These are phyloP conservation scores for Cnemophilus loriae DNA, from an alignment of 2,113 vertebrate species.

Conservation along the genomic window DNA sequence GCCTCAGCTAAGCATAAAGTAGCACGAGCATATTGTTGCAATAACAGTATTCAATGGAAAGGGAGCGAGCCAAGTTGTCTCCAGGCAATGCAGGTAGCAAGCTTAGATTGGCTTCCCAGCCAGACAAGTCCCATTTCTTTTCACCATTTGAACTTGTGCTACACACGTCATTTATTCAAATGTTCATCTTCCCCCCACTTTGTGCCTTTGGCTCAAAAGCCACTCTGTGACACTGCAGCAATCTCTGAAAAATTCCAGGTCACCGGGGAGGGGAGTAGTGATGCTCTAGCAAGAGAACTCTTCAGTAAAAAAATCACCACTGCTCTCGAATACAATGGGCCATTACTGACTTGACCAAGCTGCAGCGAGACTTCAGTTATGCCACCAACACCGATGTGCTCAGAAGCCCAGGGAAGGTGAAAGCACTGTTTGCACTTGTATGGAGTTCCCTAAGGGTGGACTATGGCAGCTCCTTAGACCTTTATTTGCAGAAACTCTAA, in stretches of 20 bases:
- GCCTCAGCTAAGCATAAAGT: slow-evolving; percentile 48
- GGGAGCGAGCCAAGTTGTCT: slow-evolving; percentile 27
- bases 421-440: not conserved
- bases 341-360: not conserved
- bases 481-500: not conserved
- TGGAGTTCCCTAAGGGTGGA: not conserved
- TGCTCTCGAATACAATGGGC: not conserved
- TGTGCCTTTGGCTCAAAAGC: slow-evolving; percentile 51
- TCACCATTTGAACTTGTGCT: slow-evolving; percentile 4
- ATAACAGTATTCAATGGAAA: slow-evolving; percentile 2
- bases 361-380: not conserved
- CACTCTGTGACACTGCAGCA: not conserved
- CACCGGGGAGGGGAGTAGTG: not conserved
- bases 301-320: not conserved
- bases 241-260: slow-evolving; percentile 38
- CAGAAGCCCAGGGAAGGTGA: not conserved
- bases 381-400: not conserved
- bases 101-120: slow-evolving; percentile 28
- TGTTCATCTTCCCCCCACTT: slow-evolving; percentile 2
- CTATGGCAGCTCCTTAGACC: not conserved
- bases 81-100: slow-evolving; percentile 36
- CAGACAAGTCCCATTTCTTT: slow-evolving; percentile 30
- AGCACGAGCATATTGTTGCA: slow-evolving; percentile 37
- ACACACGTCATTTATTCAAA: slow-evolving; percentile 26
- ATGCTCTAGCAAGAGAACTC: not conserved